Percentiles rank a stretch among this genome's conserved stretches.
These are phyloP conservation scores for Heterotilapia buettikoferi DNA, from an alignment of 2,113 vertebrate species.

Conservation along the genomic window DNA sequence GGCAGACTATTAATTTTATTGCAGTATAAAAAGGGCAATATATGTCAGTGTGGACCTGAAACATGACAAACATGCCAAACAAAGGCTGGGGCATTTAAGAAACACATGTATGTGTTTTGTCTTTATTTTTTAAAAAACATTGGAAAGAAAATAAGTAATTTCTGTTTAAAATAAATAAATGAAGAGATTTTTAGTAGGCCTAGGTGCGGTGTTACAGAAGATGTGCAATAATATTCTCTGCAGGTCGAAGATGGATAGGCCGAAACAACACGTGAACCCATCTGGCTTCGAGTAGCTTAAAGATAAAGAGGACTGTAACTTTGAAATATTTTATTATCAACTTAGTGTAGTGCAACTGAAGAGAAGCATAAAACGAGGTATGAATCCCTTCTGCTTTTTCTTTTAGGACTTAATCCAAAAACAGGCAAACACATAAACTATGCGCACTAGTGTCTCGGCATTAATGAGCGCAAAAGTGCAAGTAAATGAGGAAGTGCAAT, in stretches of 20 bases:
- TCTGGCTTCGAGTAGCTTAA: not conserved
- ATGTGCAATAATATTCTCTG: not conserved
- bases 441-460: not conserved
- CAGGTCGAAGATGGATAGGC: not conserved
- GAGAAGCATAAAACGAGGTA: not conserved
- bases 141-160: not conserved
- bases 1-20: not conserved
- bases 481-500: not conserved
- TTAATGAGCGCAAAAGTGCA: not conserved
- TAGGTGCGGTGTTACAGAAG: not conserved
- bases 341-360: not conserved
- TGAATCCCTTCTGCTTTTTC: not conserved
- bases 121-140: not conserved
- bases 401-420: not conserved
- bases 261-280: not conserved
- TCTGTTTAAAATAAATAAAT: not conserved
- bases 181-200: not conserved
- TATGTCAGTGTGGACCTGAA: not conserved
- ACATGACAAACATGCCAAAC: not conserved
- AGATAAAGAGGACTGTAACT: not conserved
- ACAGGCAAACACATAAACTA: not conserved
- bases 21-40: not conserved
- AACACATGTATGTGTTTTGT: not conserved
- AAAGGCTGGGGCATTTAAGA: not conserved
- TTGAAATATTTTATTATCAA: not conserved